These are phyloP conservation scores for Momotus momota DNA, from an alignment of 2,797 vertebrate genomes.

Conservation along the genomic window DNA sequence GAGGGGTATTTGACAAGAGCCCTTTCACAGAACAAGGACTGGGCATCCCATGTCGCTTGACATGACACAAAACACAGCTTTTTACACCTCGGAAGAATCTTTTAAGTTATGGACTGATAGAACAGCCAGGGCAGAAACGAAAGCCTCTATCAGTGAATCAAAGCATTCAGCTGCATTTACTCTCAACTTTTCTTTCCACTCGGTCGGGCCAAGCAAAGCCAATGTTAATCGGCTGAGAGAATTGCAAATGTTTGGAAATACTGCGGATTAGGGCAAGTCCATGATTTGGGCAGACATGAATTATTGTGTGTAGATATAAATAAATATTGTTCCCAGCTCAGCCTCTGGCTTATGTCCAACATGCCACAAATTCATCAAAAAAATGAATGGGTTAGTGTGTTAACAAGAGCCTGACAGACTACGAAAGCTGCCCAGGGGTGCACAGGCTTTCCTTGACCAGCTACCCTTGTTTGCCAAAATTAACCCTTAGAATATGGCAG, in stretches of 20 bases:
- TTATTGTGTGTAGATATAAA: slow-evolving; percentile 81
- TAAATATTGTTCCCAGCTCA: slow-evolving; percentile 80
- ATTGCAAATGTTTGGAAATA: slow-evolving; percentile 77
- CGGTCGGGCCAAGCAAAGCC: slow-evolving; percentile 70
- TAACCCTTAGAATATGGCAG: slow-evolving; percentile 56
- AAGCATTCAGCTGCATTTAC: slow-evolving; percentile 64
- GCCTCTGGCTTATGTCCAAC: slow-evolving; percentile 62
- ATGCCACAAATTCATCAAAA: slow-evolving; percentile 40
- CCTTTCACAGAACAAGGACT: not conserved
- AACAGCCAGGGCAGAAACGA: slow-evolving; percentile 19
- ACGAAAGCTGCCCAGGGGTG: slow-evolving; percentile 57
- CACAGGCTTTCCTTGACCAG: slow-evolving; percentile 30
- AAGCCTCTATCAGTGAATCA: slow-evolving; percentile 59
- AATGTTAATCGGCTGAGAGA: slow-evolving; percentile 48
- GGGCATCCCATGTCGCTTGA: not conserved
- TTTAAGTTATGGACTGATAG: slow-evolving; percentile 5
- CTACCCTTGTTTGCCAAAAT: slow-evolving; percentile 31
- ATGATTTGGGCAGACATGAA: slow-evolving; percentile 76
- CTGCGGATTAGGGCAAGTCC: slow-evolving; percentile 67
- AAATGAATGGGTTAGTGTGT: slow-evolving; percentile 79
- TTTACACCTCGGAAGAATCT: not conserved
- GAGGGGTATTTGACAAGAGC: not conserved
- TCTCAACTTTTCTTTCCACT: slow-evolving; percentile 37
- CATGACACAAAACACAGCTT: not conserved
- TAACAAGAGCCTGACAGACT: slow-evolving; percentile 73